These are phyloP conservation scores for Anguilla japonica DNA, from an alignment of 2,113 vertebrate genomes.

Conservation along the genomic window DNA sequence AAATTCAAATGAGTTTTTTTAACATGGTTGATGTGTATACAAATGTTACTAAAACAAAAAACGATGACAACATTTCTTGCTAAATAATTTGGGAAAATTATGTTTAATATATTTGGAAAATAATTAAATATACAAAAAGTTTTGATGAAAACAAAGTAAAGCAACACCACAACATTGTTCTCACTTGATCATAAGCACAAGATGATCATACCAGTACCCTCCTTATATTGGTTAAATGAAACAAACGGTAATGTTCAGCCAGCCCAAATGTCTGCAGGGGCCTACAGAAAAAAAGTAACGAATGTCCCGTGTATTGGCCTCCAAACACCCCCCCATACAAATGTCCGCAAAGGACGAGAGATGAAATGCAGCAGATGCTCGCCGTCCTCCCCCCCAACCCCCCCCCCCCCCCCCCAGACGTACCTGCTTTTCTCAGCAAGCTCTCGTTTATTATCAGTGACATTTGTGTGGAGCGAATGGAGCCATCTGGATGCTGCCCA, in stretches of 20 bases:
- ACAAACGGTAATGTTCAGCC: not conserved
- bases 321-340: not conserved
- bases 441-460: slow-evolving; percentile 72
- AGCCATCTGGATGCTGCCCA: slow-evolving; percentile 80
- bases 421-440: slow-evolving; percentile 59
- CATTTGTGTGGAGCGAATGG: slow-evolving; percentile 71
- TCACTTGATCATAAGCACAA: not conserved
- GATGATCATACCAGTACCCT: not conserved
- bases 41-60: too few relatives aligned
- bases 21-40: too few relatives aligned
- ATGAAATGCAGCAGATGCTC: not conserved
- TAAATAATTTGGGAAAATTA: too few relatives aligned
- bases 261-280: not conserved
- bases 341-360: not conserved
- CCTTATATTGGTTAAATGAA: not conserved
- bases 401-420: slow-evolving; percentile 13
- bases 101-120: too few relatives aligned
- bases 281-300: not conserved
- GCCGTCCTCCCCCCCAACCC: not conserved
- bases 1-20: too few relatives aligned
- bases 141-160: not conserved
- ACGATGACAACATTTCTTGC: too few relatives aligned
- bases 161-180: not conserved
- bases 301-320: not conserved
- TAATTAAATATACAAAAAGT: not conserved